Evolutionary conservation across 2,113 vertebrate genomes (phyloP).

Genomic region (Etia nguti): DNA sequence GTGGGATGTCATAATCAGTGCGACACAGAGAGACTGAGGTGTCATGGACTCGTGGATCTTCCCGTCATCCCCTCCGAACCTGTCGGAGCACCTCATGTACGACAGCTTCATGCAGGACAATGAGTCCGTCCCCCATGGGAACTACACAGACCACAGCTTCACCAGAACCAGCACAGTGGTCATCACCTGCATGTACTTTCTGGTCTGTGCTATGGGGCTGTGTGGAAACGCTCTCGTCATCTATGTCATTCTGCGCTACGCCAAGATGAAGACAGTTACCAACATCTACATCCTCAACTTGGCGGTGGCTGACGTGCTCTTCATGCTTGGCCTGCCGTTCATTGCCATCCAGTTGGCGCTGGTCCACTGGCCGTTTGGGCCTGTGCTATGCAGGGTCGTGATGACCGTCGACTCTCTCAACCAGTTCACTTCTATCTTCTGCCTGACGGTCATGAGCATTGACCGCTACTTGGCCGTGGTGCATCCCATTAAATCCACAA

Average conservation of each 20-base stretch:
- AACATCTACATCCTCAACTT: conserved; percentile 98
- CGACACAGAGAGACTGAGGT: not conserved
- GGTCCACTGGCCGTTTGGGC: conserved; percentile 97
- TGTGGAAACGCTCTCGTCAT: conserved; percentile 93
- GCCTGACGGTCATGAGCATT: conserved; percentile 93
- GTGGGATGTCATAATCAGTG: conserved; percentile 27
- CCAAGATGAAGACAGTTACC: conserved; percentile 98
- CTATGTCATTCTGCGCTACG: conserved; percentile 93
- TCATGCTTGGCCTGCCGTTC: conserved; percentile 94
- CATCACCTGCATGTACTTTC: conserved; percentile 91
- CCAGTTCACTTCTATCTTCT: conserved; percentile 98
- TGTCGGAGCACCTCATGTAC: conserved; percentile 71
- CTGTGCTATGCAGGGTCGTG: conserved; percentile 87
- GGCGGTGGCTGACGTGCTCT: conserved; percentile 92
- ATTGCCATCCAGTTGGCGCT: conserved; percentile 91
- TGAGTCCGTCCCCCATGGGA: conserved; percentile 62
- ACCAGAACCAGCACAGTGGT: conserved; percentile 84
- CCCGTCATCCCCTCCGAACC: conserved; percentile 67
- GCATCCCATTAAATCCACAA: conserved; percentile 92
- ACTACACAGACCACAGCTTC: conserved; percentile 74
- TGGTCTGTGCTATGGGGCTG: conserved; percentile 88
- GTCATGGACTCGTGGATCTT: conserved; percentile 71
- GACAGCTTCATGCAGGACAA: conserved; percentile 70
- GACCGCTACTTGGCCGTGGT: conserved; percentile 96
- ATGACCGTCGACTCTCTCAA: conserved; percentile 96